These are phyloP conservation scores for Drosophila leonis DNA, from an alignment of 2,888 invertebrate genomes.

Conservation along the genomic window DNA sequence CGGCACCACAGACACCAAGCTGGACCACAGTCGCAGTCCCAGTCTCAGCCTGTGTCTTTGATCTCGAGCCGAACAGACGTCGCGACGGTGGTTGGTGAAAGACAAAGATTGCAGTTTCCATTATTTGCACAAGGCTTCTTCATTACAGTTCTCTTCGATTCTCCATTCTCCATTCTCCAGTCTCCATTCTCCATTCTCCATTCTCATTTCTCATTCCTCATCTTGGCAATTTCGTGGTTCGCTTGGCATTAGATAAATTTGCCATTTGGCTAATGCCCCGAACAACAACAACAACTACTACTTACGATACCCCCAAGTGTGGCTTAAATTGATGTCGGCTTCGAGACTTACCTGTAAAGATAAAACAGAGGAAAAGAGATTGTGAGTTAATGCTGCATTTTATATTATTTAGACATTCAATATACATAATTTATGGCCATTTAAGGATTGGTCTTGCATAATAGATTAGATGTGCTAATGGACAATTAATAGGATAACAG, in stretches of 20 bases:
- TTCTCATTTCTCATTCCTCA: slow-evolving; percentile 21
- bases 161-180: slow-evolving; percentile 17
- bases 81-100: slow-evolving; percentile 51
- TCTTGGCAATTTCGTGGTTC: slow-evolving; percentile 32
- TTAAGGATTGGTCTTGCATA: slow-evolving; percentile 32
- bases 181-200: slow-evolving; percentile 10
- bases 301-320: slow-evolving; percentile 64
- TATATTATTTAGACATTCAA: slow-evolving; percentile 28
- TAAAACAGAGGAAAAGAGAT: slow-evolving; percentile 34
- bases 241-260: slow-evolving; percentile 49
- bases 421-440: slow-evolving; percentile 27
- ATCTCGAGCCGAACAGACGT: slow-evolving; percentile 44
- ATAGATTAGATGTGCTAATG: slow-evolving; percentile 37
- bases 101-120: slow-evolving; percentile 49
- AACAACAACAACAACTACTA: slow-evolving; percentile 27
- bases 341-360: slow-evolving; percentile 69
- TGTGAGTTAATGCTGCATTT: slow-evolving; percentile 44
- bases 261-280: slow-evolving; percentile 58
- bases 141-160: not conserved
- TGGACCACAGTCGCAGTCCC: slow-evolving; percentile 15
- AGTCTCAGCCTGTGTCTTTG: slow-evolving; percentile 35
- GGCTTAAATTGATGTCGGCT: slow-evolving; percentile 36
- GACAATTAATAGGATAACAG: slow-evolving; percentile 20
- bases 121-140: slow-evolving; percentile 50
- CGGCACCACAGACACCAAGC: slow-evolving; percentile 49